Conservation (phyloP, 2,888 invertebrate genomes). For the Cerceris rybyensis region DNA sequence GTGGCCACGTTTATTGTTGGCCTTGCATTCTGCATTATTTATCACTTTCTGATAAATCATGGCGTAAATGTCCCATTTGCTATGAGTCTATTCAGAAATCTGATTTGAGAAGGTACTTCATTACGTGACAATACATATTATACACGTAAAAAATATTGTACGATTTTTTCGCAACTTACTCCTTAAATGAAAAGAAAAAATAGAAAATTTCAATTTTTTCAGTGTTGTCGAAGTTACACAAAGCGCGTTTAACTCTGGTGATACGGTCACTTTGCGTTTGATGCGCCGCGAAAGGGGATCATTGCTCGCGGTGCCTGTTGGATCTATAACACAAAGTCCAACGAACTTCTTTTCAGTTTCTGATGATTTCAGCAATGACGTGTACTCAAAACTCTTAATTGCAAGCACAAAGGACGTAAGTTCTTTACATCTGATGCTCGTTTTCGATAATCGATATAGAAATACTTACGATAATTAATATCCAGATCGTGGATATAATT, state of each 20-base stretch:
- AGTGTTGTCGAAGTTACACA: slow-evolving; percentile 86
- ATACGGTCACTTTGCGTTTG: slow-evolving; percentile 89
- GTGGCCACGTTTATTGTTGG: slow-evolving; percentile 98
- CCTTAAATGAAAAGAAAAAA: neutral
- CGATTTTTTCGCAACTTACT: neutral
- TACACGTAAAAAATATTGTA: neutral
- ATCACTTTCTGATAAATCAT: slow-evolving; percentile 91
- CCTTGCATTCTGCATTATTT: slow-evolving; percentile 96
- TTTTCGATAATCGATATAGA: neutral
- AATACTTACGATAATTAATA: slow-evolving; percentile 16
- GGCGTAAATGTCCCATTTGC: slow-evolving; percentile 96
- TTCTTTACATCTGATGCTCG: neutral
- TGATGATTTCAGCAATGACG: slow-evolving; percentile 83
- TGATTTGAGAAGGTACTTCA: slow-evolving; percentile 91
- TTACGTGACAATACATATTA: neutral
- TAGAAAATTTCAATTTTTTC: slow-evolving; percentile 19
- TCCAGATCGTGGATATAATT: slow-evolving; percentile 87
- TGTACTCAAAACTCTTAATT: slow-evolving; percentile 90
- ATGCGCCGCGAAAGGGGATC: slow-evolving; percentile 91
- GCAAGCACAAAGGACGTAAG: slow-evolving; percentile 87
- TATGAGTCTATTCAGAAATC: slow-evolving; percentile 90
- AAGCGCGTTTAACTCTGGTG: slow-evolving; percentile 84
- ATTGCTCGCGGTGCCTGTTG: slow-evolving; percentile 84
- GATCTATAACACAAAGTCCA: slow-evolving; percentile 71
- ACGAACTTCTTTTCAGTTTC: slow-evolving; percentile 80